These are phyloP conservation scores for Pampusana beccarii DNA, from an alignment of 2,113 vertebrate species.

Conservation along the genomic window DNA sequence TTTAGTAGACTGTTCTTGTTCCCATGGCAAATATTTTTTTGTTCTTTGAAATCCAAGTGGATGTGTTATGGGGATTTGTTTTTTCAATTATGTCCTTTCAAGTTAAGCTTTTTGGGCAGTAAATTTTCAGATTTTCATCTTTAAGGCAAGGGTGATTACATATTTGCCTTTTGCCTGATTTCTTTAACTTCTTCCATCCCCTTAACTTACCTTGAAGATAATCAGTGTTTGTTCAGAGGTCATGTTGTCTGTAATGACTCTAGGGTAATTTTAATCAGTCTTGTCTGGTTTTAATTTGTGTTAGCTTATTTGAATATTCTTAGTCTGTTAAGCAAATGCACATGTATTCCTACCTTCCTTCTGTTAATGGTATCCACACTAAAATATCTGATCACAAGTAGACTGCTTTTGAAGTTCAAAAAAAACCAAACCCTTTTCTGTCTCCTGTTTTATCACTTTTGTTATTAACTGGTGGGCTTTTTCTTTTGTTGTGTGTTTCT, in stretches of 20 bases:
- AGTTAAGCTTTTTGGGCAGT: neutral
- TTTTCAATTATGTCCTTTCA: neutral
- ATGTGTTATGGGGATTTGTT: neutral
- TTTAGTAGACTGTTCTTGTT: neutral
- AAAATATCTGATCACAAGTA: neutral
- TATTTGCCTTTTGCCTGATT: neutral
- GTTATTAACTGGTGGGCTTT: neutral
- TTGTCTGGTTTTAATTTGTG: neutral
- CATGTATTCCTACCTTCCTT: neutral
- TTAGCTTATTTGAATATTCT: neutral
- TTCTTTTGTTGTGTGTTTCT: neutral
- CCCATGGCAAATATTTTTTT: neutral
- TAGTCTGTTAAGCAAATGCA: neutral
- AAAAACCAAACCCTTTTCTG: neutral
- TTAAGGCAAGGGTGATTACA: neutral
- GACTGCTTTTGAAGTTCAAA: neutral
- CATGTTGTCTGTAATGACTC: neutral
- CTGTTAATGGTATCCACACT: neutral
- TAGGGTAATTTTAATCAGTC: neutral
- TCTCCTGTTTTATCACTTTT: neutral
- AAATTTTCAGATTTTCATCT: neutral
- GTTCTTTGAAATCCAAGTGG: neutral
- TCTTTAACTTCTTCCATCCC: neutral
- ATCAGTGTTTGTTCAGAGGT: neutral
- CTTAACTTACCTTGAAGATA: neutral